Base-by-base conservation (phyloP, 2,888 invertebrate genomes). In the Drosophila kokeensis region DNA sequence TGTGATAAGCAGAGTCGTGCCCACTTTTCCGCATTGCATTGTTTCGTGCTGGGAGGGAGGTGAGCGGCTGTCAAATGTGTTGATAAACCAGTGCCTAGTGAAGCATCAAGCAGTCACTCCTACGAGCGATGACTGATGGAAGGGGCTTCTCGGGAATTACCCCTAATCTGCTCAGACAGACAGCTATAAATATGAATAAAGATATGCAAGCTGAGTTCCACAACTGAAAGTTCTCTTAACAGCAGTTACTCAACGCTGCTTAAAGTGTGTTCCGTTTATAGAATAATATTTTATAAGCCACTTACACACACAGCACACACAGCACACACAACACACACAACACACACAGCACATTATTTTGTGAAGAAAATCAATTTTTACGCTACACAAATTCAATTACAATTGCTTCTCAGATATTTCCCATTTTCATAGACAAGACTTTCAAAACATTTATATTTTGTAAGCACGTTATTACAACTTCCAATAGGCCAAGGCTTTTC, bases 21-120 rank as follows among this genome's bases (percentile, higher is more conserved):
- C 73, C 66, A 83, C 83, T 81, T 83, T 86, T 86, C 77, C 79
- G 74, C 79, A 79, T 76, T 52, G 58, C 57, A 58, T 75, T 77
- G 79, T 81, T 62, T 30, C 50, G 40, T 27, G 30, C 36, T 30
- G 60, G 36, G 45, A 73, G 70, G 57, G 58, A 73, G 87, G 69
- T 70, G 73, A 65, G 48, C 24, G 29, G 57, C 83, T 81, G 87
- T 83, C 83, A 80, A 80, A 67, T 76, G 49, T 55, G 60, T 57
- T 64, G 57, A 60, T 65, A 66, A 32, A 32, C 50, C 29, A 45
- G 21, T 27, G 60, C 32, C 42, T 55, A 40, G 27, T 55, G 38
- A 55, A 29, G 42, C 60, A 57, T 57, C 50, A 62, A 54, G 48
- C 32, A 45, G 60, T n/a, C 11, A 69, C 60, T 75, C 57, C 62